Conservation (phyloP, 2,888 invertebrate genomes). For the Pemphredon lugubris region DNA sequence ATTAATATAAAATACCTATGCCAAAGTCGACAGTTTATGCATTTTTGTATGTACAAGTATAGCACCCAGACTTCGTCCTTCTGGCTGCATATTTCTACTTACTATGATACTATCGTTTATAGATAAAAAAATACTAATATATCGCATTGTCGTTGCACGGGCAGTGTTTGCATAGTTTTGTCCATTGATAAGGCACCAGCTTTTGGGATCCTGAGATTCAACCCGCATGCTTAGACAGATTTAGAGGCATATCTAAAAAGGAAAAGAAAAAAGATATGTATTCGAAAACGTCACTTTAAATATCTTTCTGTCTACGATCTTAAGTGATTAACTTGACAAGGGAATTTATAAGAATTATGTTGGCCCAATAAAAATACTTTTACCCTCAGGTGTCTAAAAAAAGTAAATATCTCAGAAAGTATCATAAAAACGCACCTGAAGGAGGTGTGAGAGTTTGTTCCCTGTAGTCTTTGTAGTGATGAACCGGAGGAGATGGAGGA, state of each 20-base stretch:
- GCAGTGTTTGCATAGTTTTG: conserved; percentile 78
- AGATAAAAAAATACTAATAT: conserved; percentile 80
- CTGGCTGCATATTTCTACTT: conserved; percentile 71
- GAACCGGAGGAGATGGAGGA: conserved; percentile 77
- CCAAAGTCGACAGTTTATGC: conserved; percentile 72
- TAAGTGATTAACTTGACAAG: no score
- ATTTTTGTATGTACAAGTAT: conserved; percentile 77
- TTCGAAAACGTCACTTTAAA: neutral
- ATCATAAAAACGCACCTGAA: conserved; percentile 71
- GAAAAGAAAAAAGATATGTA: conserved; percentile 31
- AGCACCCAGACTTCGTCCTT: conserved; percentile 68
- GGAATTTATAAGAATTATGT: no score
- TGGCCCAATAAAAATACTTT: no score
- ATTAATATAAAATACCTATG: conserved; percentile 74
- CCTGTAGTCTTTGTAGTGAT: conserved; percentile 80
- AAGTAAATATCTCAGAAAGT: no score
- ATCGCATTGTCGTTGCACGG: conserved; percentile 80
- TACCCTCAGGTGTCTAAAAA: no score
- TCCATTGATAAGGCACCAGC: conserved; percentile 77
- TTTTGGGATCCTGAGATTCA: conserved; percentile 81
- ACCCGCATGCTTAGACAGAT: conserved; percentile 92
- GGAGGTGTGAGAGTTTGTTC: conserved; percentile 80
- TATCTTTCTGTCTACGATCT: neutral
- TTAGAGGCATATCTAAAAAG: conserved; percentile 92
- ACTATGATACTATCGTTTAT: conserved; percentile 75